Conservation (phyloP, 2,113 vertebrate genomes). For the Protobothrops mucrosquamatus region DNA sequence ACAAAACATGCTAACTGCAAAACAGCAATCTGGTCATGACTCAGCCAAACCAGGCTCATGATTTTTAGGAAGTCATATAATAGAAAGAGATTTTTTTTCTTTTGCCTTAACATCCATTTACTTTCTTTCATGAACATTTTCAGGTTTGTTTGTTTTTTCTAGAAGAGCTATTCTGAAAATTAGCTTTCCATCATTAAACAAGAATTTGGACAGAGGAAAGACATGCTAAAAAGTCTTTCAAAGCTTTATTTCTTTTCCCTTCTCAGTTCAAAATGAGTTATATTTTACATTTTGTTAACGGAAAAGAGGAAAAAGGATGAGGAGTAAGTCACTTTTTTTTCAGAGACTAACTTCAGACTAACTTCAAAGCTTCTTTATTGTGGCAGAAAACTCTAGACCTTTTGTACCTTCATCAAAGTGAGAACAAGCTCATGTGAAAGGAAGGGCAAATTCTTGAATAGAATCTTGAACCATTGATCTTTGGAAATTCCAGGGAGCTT, state of each 20-base stretch:
- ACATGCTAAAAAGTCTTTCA: not conserved
- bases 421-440: constrained; percentile 12
- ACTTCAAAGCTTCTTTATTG: constrained; percentile 18
- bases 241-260: not conserved
- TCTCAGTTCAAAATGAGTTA: not conserved
- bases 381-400: not conserved
- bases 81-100: not conserved
- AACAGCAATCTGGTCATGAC: not conserved
- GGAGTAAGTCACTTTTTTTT: not conserved
- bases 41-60: not conserved
- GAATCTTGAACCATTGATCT: not conserved
- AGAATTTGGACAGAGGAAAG: not conserved
- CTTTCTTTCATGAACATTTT: not conserved
- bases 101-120: not conserved
- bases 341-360: not conserved
- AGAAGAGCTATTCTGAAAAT: not conserved
- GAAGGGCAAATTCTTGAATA: not conserved
- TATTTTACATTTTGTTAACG: not conserved
- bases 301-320: not conserved
- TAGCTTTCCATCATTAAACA: not conserved
- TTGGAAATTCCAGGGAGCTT: not conserved
- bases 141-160: not conserved
- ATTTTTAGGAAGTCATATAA: not conserved
- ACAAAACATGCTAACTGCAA: not conserved
- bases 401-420: constrained; percentile 21